Conservation (phyloP, 2,113 vertebrate genomes). For the Pachypanchax playfairii region DNA sequence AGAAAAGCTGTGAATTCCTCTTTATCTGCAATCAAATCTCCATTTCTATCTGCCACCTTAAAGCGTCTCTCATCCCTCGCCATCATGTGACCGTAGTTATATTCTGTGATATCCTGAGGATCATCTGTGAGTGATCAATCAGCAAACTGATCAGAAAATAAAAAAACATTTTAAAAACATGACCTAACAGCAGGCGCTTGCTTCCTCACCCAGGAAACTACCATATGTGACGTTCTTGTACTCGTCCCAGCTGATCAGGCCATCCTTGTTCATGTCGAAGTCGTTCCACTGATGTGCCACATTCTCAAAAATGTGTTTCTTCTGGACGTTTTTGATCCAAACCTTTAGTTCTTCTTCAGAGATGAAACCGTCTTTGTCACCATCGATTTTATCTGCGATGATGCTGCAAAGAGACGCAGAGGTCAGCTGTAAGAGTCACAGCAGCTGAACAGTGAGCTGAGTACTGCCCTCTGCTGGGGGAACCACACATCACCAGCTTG, state of each 20-base stretch:
- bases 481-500: neutral
- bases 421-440: too few relatives aligned
- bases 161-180: neutral
- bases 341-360: conserved; percentile 83
- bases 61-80: conserved; percentile 89
- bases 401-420: conserved; percentile 55
- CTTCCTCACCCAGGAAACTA: conserved; percentile 83
- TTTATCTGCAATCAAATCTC: conserved; percentile 85
- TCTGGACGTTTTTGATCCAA: conserved; percentile 85
- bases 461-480: neutral
- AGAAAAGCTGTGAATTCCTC: conserved; percentile 91
- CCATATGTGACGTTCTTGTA: conserved; percentile 87
- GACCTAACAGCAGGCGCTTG: neutral
- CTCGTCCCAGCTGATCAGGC: conserved; percentile 86
- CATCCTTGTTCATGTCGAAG: conserved; percentile 82
- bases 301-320: conserved; percentile 80
- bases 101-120: conserved; percentile 82
- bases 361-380: conserved; percentile 81
- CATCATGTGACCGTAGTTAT: conserved; percentile 92
- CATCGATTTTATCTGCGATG: conserved; percentile 84
- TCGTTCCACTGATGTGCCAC: conserved; percentile 83
- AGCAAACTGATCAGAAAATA: neutral
- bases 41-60: conserved; percentile 85
- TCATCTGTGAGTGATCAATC: conserved; percentile 54
- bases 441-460: neutral